Percentiles rank a stretch among this genome's conserved stretches.
Conservation (phyloP, 2,113 vertebrate genomes). For the Noturus placidus region DNA sequence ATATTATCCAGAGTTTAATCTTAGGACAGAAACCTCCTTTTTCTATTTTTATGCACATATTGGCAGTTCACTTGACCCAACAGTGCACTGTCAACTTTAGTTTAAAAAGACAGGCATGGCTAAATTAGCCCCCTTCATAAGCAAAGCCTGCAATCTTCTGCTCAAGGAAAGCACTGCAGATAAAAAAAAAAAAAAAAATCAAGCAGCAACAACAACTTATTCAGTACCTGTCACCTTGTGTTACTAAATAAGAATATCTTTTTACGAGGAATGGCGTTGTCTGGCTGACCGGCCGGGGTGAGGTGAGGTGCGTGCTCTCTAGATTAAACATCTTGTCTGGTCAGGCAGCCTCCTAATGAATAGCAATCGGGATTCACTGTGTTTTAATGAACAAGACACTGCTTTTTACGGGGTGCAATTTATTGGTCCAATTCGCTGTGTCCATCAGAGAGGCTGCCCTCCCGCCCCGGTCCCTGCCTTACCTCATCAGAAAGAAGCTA, state of each 20-base stretch:
- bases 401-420: conserved; percentile 94
- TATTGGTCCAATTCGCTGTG: conserved; percentile 92
- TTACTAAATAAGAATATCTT: conserved; percentile 99
- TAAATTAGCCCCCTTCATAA: conserved; percentile 66
- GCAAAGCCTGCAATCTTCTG: conserved; percentile 55
- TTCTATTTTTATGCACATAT: conserved; percentile 60
- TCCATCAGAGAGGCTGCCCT: conserved; percentile 82
- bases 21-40: conserved; percentile 31
- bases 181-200: conserved; percentile 8
- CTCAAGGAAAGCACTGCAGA: conserved; percentile 32
- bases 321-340: conserved; percentile 92
- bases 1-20: conserved; percentile 41
- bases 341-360: conserved; percentile 92
- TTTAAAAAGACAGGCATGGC: conserved; percentile 70
- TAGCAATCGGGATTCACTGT: conserved; percentile 98
- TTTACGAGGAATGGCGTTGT: conserved; percentile 73
- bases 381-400: conserved; percentile 98
- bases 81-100: conserved; percentile 68
- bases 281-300: conserved; percentile 73
- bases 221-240: conserved; percentile 88
- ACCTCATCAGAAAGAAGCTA: conserved; percentile 76
- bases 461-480: conserved; percentile 69
- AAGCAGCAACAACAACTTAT: conserved; percentile 79
- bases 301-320: conserved; percentile 80
- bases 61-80: conserved; percentile 66